Conservation (phyloP, 2,113 vertebrate genomes). For the Vanacampus margaritifer region DNA sequence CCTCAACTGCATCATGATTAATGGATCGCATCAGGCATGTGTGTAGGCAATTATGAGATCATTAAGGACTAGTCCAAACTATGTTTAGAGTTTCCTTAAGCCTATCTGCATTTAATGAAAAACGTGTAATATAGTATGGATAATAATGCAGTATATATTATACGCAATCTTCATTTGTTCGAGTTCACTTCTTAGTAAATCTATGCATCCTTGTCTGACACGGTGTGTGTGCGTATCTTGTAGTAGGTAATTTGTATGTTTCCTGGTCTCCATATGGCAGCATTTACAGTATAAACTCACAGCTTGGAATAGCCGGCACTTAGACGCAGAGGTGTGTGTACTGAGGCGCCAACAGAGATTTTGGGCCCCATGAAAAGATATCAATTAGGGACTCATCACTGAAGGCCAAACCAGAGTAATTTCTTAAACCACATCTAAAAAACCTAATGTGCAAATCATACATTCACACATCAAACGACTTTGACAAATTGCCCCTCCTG, state of each 20-base stretch:
- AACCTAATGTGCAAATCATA: background rate
- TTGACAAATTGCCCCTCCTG: background rate
- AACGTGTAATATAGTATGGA: slow-evolving; percentile 5
- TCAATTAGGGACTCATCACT: background rate
- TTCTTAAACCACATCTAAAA: background rate
- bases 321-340: slow-evolving; percentile 8
- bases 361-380: slow-evolving; percentile 1
- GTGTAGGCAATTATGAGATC: slow-evolving; percentile 44
- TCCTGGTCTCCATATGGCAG: slow-evolving; percentile 27
- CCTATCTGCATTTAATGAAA: slow-evolving; percentile 13
- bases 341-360: slow-evolving; percentile 1
- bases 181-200: slow-evolving; percentile 8
- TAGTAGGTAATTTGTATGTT: slow-evolving; percentile 13
- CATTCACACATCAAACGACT: background rate
- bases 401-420: slow-evolving; percentile 1
- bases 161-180: background rate
- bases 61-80: slow-evolving; percentile 51
- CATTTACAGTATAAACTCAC: slow-evolving; percentile 17
- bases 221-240: background rate
- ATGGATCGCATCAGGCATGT: slow-evolving; percentile 51
- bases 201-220: slow-evolving; percentile 1
- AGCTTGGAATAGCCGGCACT: slow-evolving; percentile 18
- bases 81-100: slow-evolving; percentile 35
- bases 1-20: slow-evolving; percentile 35
- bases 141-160: background rate